Base-by-base conservation (phyloP, 2,888 invertebrate species). In the Uropetala carovei region DNA sequence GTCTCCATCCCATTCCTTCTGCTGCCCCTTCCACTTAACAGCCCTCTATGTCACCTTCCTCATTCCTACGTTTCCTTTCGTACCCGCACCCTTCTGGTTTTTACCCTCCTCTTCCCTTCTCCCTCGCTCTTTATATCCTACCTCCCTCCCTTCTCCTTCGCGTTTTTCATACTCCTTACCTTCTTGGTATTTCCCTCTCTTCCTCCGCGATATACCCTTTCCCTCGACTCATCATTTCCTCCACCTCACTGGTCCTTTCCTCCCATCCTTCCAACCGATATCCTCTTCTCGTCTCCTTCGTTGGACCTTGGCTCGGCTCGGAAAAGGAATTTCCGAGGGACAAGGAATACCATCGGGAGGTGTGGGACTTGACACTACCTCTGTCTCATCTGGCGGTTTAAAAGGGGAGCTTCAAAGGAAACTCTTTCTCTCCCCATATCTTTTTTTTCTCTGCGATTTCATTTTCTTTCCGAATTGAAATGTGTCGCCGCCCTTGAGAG, bases 401-500 rank as follows among this genome's bases (percentile, higher is more conserved):
- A 75, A 75, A 75, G 27, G 27, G 75, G 75, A 75, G 22, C 75
- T 75, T 75, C 75, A 75, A 75, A 75, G 75, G 43, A 75, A 27
- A 75, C 22, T 75, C 68, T 22, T 18, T 18, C 14, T 18, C 22
- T 75, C 75, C 22, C 16, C 4, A n/a, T n/a, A n/a, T n/a, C n/a
- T 43, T 43, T 5, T 43, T 43, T 43, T 43, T 43, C 5, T 9
- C 27, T 27, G 75, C 75, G 75, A 75, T 75, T 75, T 75, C 75
- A 75, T 75, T 75, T 75, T 75, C 75, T 75, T 75, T 75, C 75
- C 75, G 22, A 75, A 75, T 75, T 75, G 75, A 75, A 75, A 75
- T 75, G 75, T 75, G 75, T 75, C 27, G 75, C 75, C 27, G 75
- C 75, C 75, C 75, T 75, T 75, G 75, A 75, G 75, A 27, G 27